Evolutionary conservation across 1,140 invertebrate species (phyloP), one percentile per base, ranked within the genome.

Genomic region (Meloidogyne floridensis): DNA sequence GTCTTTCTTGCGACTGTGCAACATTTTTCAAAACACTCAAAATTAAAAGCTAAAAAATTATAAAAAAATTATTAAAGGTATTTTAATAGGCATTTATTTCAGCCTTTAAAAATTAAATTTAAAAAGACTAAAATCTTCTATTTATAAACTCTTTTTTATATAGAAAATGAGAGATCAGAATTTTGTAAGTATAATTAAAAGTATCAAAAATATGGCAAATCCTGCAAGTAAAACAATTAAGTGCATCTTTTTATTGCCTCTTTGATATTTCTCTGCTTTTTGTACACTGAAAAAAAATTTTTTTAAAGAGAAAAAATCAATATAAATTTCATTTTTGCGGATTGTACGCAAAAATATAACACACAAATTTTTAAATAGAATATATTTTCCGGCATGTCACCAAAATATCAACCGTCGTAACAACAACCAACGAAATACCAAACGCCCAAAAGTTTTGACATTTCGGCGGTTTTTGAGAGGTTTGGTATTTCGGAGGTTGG

Each of bases 241-340:
- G 72, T 91, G 87, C 91, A 92, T 70, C 18, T 73, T 92, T 88
- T 92, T 92, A 69, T 91, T 86, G 80, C 90, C 91, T 84, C 91
- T 91, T 82, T 92, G 91, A 84, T 91, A 90, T 86, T 90, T 91
- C 80, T 91, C 91, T 15, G 91, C 91, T 84, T 92, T 91, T 84
- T 91, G 88, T 76, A 92, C 85, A 80, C 91, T 91, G 71, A 90
- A 85, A 18, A 43, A 47, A 47, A 47, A 6, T 47, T 47, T 47
- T 47, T 47, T 47, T 32, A 32, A 32, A 2, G 32, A 32, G 32
- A 32, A 32, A 32, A 32, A 32, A 32, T 32, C 2, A 32, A 32
- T 2, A 32, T 2, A 32, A 32, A 32, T 32, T 32, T 32, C 2
- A 2, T 32, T 32, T 32, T 32, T 32, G 32, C 32, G 32, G 32